These are phyloP conservation scores for Sturnus vulgaris DNA, from an alignment of 2,113 vertebrate genomes.

Conservation along the genomic window DNA sequence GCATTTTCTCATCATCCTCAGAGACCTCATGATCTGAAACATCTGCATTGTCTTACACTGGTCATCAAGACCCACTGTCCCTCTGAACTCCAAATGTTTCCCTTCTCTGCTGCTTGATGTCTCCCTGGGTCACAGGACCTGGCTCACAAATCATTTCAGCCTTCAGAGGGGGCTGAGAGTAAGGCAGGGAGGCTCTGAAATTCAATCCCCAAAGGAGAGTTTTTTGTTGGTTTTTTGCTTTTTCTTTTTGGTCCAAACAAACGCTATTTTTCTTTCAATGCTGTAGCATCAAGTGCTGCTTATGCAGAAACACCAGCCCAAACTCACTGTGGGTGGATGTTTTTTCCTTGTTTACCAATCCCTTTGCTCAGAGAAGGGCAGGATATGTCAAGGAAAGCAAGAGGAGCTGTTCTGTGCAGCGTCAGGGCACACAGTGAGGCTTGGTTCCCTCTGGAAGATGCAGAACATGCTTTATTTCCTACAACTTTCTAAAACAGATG, in stretches of 20 bases:
- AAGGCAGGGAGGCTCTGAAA: constrained; percentile 81
- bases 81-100: constrained; percentile 89
- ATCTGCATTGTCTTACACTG: constrained; percentile 88
- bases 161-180: constrained; percentile 75
- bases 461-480: constrained; percentile 68
- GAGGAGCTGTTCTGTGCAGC: constrained; percentile 50
- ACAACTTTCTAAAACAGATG: constrained; percentile 64
- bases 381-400: constrained; percentile 31
- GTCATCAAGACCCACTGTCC: constrained; percentile 71
- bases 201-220: constrained; percentile 82
- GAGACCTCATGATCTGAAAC: constrained; percentile 80
- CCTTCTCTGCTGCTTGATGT: constrained; percentile 85
- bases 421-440: constrained; percentile 44
- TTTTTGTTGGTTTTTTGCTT: constrained; percentile 16
- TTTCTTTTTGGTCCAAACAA: constrained; percentile 55
- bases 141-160: constrained; percentile 92
- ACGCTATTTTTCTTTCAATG: constrained; percentile 82
- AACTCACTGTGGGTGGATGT: not conserved
- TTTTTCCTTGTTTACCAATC: constrained; percentile 52
- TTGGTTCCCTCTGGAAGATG: constrained; percentile 64
- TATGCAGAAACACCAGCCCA: constrained; percentile 32
- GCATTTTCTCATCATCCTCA: constrained; percentile 58
- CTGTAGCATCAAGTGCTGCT: constrained; percentile 73
- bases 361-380: constrained; percentile 4
- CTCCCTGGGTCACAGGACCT: constrained; percentile 88